phyloP scores from a whole-genome alignment of 2,113 vertebrate species.

The Hymenochirus boettgeri region DNA sequence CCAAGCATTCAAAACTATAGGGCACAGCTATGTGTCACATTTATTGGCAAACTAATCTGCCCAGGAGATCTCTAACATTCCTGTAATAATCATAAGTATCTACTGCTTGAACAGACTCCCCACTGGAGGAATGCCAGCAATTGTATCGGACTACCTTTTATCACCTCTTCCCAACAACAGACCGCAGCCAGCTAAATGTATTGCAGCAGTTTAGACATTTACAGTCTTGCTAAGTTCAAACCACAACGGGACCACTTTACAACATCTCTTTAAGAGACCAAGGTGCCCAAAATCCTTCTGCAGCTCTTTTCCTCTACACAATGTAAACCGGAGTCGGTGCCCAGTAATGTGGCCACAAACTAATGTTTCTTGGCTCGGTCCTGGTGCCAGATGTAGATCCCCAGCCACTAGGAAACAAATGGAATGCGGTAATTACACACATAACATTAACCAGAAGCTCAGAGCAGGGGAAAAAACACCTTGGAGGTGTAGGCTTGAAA shows the following conservation, averaged over 20 bases:
- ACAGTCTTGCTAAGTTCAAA: neutral
- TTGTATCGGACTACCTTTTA: constrained; percentile 59
- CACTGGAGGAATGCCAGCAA: constrained; percentile 60
- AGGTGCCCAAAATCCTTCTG: constrained; percentile 9
- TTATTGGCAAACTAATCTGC: constrained; percentile 59
- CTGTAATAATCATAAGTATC: constrained; percentile 64
- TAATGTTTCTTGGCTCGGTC: constrained; percentile 8
- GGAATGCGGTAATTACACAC: constrained; percentile 32
- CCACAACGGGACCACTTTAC: constrained; percentile 19
- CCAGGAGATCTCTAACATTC: constrained; percentile 66
- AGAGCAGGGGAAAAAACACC: constrained; percentile 33
- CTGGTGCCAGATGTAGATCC: neutral
- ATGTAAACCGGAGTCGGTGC: constrained; percentile 6
- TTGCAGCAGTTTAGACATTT: neutral
- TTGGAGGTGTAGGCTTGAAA: constrained; percentile 38
- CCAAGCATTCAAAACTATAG: constrained; percentile 47
- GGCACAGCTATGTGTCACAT: constrained; percentile 59
- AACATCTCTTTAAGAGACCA: constrained; percentile 14
- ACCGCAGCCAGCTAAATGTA: neutral
- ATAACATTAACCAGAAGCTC: constrained; percentile 34
- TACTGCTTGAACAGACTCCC: constrained; percentile 58
- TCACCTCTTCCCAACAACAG: constrained; percentile 44
- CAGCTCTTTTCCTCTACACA: neutral
- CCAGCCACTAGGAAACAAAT: constrained; percentile 10
- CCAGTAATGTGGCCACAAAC: constrained; percentile 6